Evolutionary conservation across 2,888 invertebrate species (phyloP).

Genomic region (Chirona hameri): DNA sequence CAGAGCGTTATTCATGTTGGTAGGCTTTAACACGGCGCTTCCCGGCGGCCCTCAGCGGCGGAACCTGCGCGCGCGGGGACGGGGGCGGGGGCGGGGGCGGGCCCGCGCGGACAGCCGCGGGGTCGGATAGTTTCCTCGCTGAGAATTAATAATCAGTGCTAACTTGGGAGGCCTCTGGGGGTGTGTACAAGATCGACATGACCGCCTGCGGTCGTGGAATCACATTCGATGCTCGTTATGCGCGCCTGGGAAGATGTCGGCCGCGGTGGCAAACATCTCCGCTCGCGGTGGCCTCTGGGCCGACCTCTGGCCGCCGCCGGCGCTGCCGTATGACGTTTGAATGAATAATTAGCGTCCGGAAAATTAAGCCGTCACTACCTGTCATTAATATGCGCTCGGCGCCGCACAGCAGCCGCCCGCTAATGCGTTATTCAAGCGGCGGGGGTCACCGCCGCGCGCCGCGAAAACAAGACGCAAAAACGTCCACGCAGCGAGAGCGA

Average conservation of each 20-base stretch:
- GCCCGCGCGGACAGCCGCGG: too few relatives aligned
- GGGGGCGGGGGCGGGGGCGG: too few relatives aligned
- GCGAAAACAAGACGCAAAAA: background rate
- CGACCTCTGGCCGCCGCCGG: background rate
- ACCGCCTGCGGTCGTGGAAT: too few relatives aligned
- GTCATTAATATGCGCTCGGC: background rate
- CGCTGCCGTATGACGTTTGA: background rate
- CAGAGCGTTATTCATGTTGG: background rate
- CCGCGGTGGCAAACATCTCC: background rate
- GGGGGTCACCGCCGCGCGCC: background rate
- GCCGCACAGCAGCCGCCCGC: background rate
- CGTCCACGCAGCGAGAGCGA: too few relatives aligned
- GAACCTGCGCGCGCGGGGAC: too few relatives aligned
- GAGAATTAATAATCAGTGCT: too few relatives aligned
- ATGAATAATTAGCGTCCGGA: background rate
- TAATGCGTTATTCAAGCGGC: background rate
- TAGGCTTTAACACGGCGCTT: background rate
- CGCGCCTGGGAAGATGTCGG: background rate
- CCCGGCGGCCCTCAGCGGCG: too few relatives aligned
- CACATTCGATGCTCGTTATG: too few relatives aligned
- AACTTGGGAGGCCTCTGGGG: too few relatives aligned
- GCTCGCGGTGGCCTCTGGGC: background rate
- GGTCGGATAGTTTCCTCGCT: too few relatives aligned
- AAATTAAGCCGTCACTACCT: constrained; percentile 13
- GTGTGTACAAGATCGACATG: too few relatives aligned